Evolutionary conservation across 2,797 vertebrate species (phyloP).

Genomic region (Lutjanus campechanus): DNA sequence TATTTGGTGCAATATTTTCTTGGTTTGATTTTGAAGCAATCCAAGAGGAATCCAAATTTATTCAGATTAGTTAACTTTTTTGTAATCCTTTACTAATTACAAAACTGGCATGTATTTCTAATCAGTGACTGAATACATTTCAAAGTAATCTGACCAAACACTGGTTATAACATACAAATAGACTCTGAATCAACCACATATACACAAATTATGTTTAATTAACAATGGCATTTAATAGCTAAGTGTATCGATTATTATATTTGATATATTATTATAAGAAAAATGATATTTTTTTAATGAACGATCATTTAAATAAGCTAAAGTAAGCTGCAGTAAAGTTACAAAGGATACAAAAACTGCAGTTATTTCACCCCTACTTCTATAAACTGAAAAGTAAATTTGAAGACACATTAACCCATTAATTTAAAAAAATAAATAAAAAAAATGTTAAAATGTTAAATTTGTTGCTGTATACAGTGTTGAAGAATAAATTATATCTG

Average conservation of each 20-base stretch:
- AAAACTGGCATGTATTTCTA: too few species aligned
- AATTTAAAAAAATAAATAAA: background rate
- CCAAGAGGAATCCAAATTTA: too few species aligned
- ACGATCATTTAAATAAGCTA: background rate
- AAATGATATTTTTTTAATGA: background rate
- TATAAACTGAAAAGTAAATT: background rate
- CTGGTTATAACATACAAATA: background rate
- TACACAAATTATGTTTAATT: background rate
- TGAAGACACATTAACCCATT: background rate
- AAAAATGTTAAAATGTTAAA: background rate
- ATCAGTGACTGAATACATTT: too few species aligned
- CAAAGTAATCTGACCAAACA: too few species aligned
- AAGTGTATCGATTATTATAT: background rate
- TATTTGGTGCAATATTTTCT: too few species aligned
- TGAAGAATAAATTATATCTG: background rate
- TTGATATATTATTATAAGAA: background rate
- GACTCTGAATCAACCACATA: background rate
- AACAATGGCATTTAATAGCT: background rate
- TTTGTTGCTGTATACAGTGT: background rate
- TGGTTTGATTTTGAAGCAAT: too few species aligned
- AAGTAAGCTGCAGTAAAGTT: background rate
- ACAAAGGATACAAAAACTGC: background rate
- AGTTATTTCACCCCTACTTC: background rate
- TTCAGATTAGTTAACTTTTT: too few species aligned
- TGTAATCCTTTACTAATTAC: too few species aligned